Base-by-base conservation (phyloP, 2,888 invertebrate species). In the Netelia inedita region DNA sequence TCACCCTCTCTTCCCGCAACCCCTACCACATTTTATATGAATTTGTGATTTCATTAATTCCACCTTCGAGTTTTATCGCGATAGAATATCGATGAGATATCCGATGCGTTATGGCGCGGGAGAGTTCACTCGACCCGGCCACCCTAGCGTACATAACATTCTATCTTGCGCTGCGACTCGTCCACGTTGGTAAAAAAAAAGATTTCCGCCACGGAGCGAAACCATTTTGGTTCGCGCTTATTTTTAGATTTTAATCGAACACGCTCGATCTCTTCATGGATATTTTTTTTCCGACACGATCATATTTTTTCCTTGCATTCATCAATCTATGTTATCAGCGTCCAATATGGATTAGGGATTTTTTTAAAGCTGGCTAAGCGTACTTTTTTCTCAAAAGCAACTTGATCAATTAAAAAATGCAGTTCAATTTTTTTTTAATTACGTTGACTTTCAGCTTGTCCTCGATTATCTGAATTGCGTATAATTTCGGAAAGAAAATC, bases 1-100 rank as follows among this genome's bases (percentile, higher is more conserved):
- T 21, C 43, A 35, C 14, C 57, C 65, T 57, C 28, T 35, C 19
- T 57, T 1, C n/a, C 11, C 59, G 35, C 59, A 41, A 23, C 23
- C 41, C 68, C 71, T 53, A 53, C 28, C 61, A 11, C 59, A 73
- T 82, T 73, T 73, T 68, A 43, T 68, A 73, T 59, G 61, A 73
- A 78, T 82, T 82, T 68, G 78, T 73, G 82, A 82, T 78, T 78
- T 82, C 78, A 82, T 82, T 82, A 78, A 82, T 73, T 19, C 68
- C 53, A 68, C 66, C 55, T 35, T 66, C 66, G 59, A 68, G 78
- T 78, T 71, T 82, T 82, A 78, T 78, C 73, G 78, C 19, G 43
- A 61, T 21, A 35, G 82, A 82, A 82, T 82, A 82, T 82, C 73
- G 78, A 82, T 82, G 82, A 78, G 61, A 68, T 61, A 50, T 46